Conservation (phyloP, 2,888 invertebrate species). For the Agelastica alni region DNA sequence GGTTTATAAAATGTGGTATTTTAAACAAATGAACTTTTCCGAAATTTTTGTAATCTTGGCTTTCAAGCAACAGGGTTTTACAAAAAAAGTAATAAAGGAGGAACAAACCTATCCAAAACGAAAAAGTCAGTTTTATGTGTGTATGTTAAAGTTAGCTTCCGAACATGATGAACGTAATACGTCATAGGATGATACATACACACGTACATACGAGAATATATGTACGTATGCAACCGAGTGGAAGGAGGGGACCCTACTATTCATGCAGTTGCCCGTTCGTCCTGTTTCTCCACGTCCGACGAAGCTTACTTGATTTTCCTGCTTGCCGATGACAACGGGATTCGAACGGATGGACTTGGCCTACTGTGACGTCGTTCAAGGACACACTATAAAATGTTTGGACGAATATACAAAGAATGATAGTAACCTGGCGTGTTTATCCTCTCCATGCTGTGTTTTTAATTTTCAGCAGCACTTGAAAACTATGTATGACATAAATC, state of each 20-base stretch:
- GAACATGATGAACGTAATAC: conserved; percentile 43
- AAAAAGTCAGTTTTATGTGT: conserved; percentile 40
- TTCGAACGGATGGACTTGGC: not conserved
- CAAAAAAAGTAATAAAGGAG: too few species aligned
- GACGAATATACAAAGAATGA: too few species aligned
- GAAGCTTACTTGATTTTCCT: conserved; percentile 1
- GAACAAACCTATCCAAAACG: too few species aligned
- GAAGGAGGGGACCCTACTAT: conserved; percentile 43
- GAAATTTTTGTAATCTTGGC: too few species aligned
- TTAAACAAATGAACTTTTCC: too few species aligned
- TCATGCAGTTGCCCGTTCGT: not conserved
- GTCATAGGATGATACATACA: conserved; percentile 31
- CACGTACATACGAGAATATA: conserved; percentile 40
- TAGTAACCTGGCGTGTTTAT: too few species aligned
- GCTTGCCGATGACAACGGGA: not conserved
- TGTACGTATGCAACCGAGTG: conserved; percentile 46
- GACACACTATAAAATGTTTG: too few species aligned
- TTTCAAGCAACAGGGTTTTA: too few species aligned
- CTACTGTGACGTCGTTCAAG: not conserved
- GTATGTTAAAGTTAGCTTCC: conserved; percentile 53
- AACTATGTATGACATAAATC: too few species aligned
- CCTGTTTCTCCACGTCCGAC: not conserved
- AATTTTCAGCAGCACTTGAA: too few species aligned
- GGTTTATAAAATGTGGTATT: too few species aligned
- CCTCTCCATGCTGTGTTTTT: too few species aligned